phyloP scores from a whole-genome alignment of 2,113 vertebrate species.

The Willisornis vidua region DNA sequence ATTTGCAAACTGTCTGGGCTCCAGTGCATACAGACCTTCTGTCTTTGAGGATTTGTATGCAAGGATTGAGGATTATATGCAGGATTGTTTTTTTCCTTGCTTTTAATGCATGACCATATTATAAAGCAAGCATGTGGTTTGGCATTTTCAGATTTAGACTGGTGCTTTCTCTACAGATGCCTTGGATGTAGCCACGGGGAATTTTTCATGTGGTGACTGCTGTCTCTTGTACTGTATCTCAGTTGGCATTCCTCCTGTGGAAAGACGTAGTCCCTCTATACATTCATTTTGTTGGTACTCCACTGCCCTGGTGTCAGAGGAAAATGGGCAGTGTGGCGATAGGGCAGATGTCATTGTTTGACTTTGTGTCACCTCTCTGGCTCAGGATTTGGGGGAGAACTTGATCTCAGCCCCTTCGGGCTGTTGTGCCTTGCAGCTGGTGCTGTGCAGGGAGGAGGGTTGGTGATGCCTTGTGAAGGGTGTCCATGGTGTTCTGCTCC shows the following conservation, averaged over 20 bases:
- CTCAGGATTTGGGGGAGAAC: neutral
- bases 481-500: neutral
- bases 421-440: fast-evolving
- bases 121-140: neutral
- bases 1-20: neutral
- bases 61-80: neutral
- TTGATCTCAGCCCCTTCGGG: neutral
- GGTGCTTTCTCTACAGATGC: neutral
- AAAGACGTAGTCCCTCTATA: neutral
- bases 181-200: neutral
- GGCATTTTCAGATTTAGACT: neutral
- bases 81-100: neutral
- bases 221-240: neutral
- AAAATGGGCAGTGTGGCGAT: neutral
- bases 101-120: neutral
- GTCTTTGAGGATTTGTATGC: neutral
- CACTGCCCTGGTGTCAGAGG: fast-evolving
- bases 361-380: neutral
- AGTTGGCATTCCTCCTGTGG: neutral
- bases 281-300: neutral
- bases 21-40: neutral
- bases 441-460: neutral
- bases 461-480: neutral
- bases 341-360: neutral
- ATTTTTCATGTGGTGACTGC: neutral